Evolutionary conservation across 2,797 vertebrate genomes (phyloP).

Genomic region (Acomys russatus): DNA sequence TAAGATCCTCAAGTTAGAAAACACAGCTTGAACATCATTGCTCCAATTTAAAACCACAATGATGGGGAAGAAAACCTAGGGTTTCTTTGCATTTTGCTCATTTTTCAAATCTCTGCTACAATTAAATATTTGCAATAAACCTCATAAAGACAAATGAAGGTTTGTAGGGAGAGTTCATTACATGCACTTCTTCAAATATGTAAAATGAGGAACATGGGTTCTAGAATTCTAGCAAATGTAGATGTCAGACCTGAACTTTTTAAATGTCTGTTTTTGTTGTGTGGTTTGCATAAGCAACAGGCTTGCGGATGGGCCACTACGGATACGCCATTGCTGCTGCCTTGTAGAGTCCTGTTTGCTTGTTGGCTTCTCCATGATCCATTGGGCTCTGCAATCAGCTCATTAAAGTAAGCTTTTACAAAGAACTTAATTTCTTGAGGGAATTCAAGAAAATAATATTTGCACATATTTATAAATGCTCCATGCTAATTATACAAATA

Average conservation of each 20-base stretch:
- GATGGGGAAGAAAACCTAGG: background rate
- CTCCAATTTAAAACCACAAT: constrained; percentile 9
- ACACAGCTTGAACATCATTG: background rate
- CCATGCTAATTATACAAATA: constrained; percentile 23
- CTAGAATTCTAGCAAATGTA: background rate
- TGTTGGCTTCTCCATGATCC: background rate
- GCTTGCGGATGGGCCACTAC: background rate
- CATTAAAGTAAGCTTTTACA: constrained; percentile 53
- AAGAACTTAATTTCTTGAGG: constrained; percentile 23
- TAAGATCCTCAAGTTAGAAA: background rate
- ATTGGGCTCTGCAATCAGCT: background rate
- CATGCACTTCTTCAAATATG: background rate
- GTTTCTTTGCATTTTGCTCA: background rate
- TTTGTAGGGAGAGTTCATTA: background rate
- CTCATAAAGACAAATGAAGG: background rate
- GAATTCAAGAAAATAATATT: constrained; percentile 50
- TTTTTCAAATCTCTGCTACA: background rate
- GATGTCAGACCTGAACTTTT: background rate
- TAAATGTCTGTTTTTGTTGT: background rate
- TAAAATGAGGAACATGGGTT: background rate
- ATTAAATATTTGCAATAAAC: background rate
- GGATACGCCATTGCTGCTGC: background rate
- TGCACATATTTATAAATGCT: constrained; percentile 21
- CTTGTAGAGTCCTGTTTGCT: background rate
- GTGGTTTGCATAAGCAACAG: background rate